Evolutionary conservation across 2,888 invertebrate species (phyloP).

Genomic region (Pyrrhia umbra): DNA sequence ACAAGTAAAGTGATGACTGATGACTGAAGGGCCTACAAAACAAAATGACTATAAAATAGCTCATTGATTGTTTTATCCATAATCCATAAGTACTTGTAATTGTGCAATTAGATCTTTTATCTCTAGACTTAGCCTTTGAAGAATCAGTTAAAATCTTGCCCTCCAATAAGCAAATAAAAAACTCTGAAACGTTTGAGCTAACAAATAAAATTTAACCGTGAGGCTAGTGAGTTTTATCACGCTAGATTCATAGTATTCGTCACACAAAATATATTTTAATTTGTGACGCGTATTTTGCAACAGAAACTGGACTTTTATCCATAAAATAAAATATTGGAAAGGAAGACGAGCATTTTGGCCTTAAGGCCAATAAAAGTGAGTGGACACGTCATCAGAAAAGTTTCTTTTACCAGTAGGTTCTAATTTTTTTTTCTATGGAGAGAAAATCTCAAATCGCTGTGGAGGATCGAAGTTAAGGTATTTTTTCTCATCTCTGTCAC

Average conservation of each 20-base stretch:
- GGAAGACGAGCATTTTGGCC: too few relatives aligned
- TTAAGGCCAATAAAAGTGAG: too few relatives aligned
- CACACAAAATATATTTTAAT: constrained; percentile 57
- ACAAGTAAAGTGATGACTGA: background rate
- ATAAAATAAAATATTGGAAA: background rate
- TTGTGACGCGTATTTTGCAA: constrained; percentile 66
- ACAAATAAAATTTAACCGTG: constrained; percentile 39
- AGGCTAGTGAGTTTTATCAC: constrained; percentile 35
- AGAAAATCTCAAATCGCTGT: too few relatives aligned
- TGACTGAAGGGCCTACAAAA: background rate
- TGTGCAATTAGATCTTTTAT: background rate
- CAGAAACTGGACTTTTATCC: constrained; percentile 58
- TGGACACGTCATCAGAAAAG: too few relatives aligned
- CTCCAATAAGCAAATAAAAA: constrained; percentile 23
- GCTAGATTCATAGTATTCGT: constrained; percentile 61
- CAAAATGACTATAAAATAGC: background rate
- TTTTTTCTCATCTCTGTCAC: too few relatives aligned
- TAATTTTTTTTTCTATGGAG: too few relatives aligned
- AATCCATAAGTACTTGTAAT: background rate
- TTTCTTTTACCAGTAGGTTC: too few relatives aligned
- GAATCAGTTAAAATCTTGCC: background rate
- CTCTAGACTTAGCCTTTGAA: background rate
- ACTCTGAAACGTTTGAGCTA: constrained; percentile 15
- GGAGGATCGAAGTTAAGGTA: too few relatives aligned
- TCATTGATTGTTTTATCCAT: too few relatives aligned